Evolutionary conservation across 2,113 vertebrate species (phyloP), one percentile per base, ranked within the genome.

Genomic region (Telmatochromis sp.): DNA sequence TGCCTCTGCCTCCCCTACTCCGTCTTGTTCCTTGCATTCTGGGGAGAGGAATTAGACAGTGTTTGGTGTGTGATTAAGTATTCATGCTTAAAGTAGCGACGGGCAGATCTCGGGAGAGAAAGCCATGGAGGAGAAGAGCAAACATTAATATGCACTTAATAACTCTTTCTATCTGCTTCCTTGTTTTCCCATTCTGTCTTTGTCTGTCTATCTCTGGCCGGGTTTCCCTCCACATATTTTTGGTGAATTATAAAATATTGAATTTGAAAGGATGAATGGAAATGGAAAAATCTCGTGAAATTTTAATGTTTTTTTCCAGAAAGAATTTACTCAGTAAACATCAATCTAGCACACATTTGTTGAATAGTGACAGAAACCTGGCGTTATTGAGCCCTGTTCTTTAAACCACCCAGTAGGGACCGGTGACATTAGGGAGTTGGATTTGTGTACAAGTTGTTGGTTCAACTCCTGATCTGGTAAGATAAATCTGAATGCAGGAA

Each of bases 121-220:
- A 85, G 85, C 84, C 79, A 80, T 53, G 87, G 87, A 91, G 85
- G 90, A 93, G 90, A 89, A 91, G 92, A 95, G 89, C 93, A 95
- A 95, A 95, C 92, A 95, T 95, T 94, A 94, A 93, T 95, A 93
- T 95, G 93, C 49, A 85, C 81, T 92, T 94, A 90, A 94, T 94
- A 93, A 95, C 91, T 90, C 92, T 90, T 90, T 85, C 92, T 84
- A 45, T 87, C 82, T 53, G 75, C 84, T 68, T 58, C 85, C 82
- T 70, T 84, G 79, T 90, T 86, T 80, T 58, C 37, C 10, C 75
- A 40, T 75, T 81, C 82, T 28, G 60, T 87, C 83, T 91, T 33
- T 82, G 60, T 84, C 81, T 55, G 81, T 88, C 86, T 57, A 23
- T 85, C 40, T 86, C 19, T 73, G 87, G 21, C 15, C 2, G 4